A percentile compares a stretch with the other conserved stretches of the same genome.
These are phyloP conservation scores for Lepisosteus osseus DNA, from an alignment of 2,113 vertebrate species.

Conservation along the genomic window DNA sequence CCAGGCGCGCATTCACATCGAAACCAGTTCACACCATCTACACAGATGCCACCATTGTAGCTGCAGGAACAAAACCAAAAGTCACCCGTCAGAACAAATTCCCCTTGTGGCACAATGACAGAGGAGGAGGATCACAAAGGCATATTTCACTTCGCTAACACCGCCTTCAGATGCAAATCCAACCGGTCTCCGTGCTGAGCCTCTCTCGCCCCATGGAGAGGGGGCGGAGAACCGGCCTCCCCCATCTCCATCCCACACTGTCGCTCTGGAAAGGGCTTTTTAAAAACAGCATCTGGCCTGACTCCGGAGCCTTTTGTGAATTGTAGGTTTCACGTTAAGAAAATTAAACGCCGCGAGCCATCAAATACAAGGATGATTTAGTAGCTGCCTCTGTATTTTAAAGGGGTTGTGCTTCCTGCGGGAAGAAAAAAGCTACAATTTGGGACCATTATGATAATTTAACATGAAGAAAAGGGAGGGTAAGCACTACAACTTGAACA, in stretches of 20 bases:
- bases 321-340: constrained; percentile 14
- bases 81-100: neutral
- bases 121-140: constrained; percentile 31
- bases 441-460: constrained; percentile 13
- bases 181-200: constrained; percentile 46
- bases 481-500: constrained; percentile 8
- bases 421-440: constrained; percentile 1
- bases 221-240: constrained; percentile 27
- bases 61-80: constrained; percentile 51
- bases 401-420: constrained; percentile 34
- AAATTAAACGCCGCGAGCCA: too few species aligned
- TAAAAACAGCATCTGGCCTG: constrained; percentile 27
- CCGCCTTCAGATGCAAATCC: constrained; percentile 65
- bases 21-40: constrained; percentile 94
- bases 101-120: too few species aligned
- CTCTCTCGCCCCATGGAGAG: constrained; percentile 49
- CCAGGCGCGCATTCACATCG: constrained; percentile 88
- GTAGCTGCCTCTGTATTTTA: constrained; percentile 52
- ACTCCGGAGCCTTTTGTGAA: constrained; percentile 22
- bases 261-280: constrained; percentile 52
- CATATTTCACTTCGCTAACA: constrained; percentile 42
- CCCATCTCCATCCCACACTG: constrained; percentile 29
- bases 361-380: constrained; percentile 57
- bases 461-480: constrained; percentile 16
- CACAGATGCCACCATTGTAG: constrained; percentile 89